phyloP scores from a whole-genome alignment of 2,888 invertebrate species.

The Amphipoea oculea region DNA sequence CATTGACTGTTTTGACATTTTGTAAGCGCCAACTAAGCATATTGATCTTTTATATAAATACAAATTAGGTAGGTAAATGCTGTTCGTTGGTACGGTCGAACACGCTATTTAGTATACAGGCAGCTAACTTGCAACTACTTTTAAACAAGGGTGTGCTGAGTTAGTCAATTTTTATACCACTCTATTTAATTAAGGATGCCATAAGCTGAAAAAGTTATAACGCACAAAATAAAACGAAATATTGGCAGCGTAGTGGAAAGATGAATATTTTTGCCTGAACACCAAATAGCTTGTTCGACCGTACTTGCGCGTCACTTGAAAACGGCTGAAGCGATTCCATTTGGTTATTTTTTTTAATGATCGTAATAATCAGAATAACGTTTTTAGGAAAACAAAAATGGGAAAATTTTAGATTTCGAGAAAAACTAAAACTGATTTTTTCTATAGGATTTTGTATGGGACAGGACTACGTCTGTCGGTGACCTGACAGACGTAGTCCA shows the following conservation, averaged over 20 bases:
- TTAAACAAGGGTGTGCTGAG: too few species aligned
- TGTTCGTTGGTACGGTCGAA: background rate
- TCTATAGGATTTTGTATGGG: background rate
- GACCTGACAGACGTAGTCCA: background rate
- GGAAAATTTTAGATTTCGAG: background rate
- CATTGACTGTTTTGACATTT: background rate
- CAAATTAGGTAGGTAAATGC: background rate
- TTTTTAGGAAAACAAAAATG: background rate
- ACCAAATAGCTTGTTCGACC: too few species aligned
- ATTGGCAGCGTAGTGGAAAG: too few species aligned
- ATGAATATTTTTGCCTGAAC: too few species aligned
- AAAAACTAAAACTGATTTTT: too few species aligned
- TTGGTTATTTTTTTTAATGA: background rate
- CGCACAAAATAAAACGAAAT: too few species aligned
- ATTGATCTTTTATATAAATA: background rate
- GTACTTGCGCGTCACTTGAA: background rate
- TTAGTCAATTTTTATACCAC: too few species aligned
- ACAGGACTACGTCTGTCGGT: background rate
- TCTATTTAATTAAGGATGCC: too few species aligned
- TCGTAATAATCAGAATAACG: background rate
- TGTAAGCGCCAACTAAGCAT: background rate
- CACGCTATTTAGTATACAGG: too few species aligned
- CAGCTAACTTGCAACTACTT: too few species aligned
- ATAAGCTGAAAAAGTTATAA: too few species aligned
- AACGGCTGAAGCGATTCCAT: background rate